phyloP scores from a whole-genome alignment of 2,888 invertebrate genomes.

The Drosophila dives region DNA sequence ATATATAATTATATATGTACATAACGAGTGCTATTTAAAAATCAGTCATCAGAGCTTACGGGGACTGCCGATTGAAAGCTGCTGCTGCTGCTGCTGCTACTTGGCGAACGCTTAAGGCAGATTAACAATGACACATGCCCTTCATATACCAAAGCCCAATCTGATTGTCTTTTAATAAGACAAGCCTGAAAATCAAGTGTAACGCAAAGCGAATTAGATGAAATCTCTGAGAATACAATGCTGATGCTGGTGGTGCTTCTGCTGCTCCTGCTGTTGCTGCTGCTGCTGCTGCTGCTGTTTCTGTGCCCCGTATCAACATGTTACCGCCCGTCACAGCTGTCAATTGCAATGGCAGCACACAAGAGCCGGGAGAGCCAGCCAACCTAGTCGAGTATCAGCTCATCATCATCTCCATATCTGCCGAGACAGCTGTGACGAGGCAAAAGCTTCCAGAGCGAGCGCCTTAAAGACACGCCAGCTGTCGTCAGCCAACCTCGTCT shows the following conservation, averaged over 20 bases:
- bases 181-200: constrained; percentile 61
- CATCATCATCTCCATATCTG: constrained; percentile 56
- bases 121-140: constrained; percentile 52
- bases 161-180: constrained; percentile 64
- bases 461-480: constrained; percentile 44
- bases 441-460: constrained; percentile 28
- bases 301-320: constrained; percentile 50
- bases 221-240: constrained; percentile 50
- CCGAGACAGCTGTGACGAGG: constrained; percentile 58
- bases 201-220: constrained; percentile 61
- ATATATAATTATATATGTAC: not conserved
- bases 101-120: constrained; percentile 36
- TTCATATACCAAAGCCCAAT: constrained; percentile 39
- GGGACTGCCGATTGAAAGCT: constrained; percentile 34
- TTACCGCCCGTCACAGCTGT: constrained; percentile 71
- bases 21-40: constrained; percentile 31
- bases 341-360: constrained; percentile 46
- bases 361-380: constrained; percentile 16
- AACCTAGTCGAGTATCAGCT: constrained; percentile 43
- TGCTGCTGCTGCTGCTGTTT: not conserved
- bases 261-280: not conserved
- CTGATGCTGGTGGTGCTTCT: constrained; percentile 1
- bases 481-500: constrained; percentile 45
- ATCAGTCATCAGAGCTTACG: constrained; percentile 41
- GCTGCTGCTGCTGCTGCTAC: not conserved